Conservation (phyloP, 1,140 invertebrate genomes). For the Drosophila takahashii region DNA sequence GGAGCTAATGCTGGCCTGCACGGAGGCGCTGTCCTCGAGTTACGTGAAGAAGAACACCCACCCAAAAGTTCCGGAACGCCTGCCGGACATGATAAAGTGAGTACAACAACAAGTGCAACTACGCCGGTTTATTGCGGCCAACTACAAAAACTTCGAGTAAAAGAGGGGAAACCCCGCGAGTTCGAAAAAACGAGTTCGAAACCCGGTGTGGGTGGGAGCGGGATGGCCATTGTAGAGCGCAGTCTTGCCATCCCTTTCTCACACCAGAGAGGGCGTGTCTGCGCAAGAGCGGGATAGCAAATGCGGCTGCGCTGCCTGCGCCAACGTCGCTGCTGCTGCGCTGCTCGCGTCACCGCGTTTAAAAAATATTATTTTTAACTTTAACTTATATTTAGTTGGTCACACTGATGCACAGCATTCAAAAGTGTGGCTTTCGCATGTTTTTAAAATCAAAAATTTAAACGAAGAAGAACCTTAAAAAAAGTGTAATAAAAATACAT, state of each 20-base stretch:
- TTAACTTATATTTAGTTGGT: conserved; percentile 37
- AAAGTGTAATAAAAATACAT: background rate
- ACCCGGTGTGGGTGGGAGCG: background rate
- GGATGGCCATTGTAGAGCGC: conserved; percentile 1
- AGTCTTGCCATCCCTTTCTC: conserved; percentile 14
- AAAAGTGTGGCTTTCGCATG: conserved; percentile 10
- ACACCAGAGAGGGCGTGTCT: conserved; percentile 41
- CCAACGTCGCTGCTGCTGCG: conserved; percentile 8
- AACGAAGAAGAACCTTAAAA: background rate
- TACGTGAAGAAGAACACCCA: conserved; percentile 82
- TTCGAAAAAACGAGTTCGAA: conserved; percentile 48
- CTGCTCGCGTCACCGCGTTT: conserved; percentile 7
- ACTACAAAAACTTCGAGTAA: conserved; percentile 24
- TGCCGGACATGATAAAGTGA: conserved; percentile 85
- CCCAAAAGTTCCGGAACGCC: conserved; percentile 84
- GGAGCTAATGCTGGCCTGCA: conserved; percentile 84
- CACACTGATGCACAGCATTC: conserved; percentile 24
- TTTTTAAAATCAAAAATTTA: background rate
- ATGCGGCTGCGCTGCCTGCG: conserved; percentile 8
- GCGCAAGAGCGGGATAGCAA: conserved; percentile 12
- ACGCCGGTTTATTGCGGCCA: conserved; percentile 34
- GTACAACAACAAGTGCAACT: conserved; percentile 57
- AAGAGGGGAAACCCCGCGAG: conserved; percentile 30
- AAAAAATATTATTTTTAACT: conserved; percentile 39
- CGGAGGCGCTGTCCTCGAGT: conserved; percentile 81